Base-by-base conservation (phyloP, 1,140 invertebrate species). In the Carcinoscorpius rotundicauda region DNA sequence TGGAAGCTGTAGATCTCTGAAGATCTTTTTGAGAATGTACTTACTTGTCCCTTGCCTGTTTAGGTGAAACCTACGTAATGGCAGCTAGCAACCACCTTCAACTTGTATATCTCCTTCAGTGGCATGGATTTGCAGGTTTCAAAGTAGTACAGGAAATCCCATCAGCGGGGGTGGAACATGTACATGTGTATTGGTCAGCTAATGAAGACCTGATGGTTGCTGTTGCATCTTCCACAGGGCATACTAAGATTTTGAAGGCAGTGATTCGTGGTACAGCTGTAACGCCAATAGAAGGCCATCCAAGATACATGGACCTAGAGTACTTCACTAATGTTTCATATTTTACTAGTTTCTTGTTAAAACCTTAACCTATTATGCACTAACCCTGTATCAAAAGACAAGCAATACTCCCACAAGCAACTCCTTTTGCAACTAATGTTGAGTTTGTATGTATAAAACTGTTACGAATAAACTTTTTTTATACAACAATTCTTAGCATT, bases 31-130 rank as follows among this genome's bases (percentile, higher is more conserved):
- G 1, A 59, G n/a, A 11, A 10, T 4, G 4, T 11, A 29, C 11
- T 11, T 4, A 61, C 10, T 49, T 51, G 4, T 51, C 10, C 51
- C 8, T 63, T 63, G 6, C 8, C 51, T 10, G 4, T 55, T 62
- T 49, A 66, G 65, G 65, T 51, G 65, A 66, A 63, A 60, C 58
- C 8, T 66, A 63, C 53, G 49, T 66, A 51, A 57, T 66, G 49
- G 62, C 56, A 29, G 65, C 62, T 3, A 66, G 61, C 52, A 55
- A 52, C 52, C 52, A 62, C 63, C 60, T 55, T 29, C 65, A 66
- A 51, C 59, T 56, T 3, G 49, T 66, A 5, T 63, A 62, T 50
- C 4, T 66, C 4, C 49, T 66, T 11, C 61, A 66, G 49, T 55
- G 51, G 55, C 9, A 48, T 50, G 65, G 65, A 51, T 66, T 48